Conservation (phyloP, 2,797 vertebrate genomes). For the Taeniopygia guttata region DNA sequence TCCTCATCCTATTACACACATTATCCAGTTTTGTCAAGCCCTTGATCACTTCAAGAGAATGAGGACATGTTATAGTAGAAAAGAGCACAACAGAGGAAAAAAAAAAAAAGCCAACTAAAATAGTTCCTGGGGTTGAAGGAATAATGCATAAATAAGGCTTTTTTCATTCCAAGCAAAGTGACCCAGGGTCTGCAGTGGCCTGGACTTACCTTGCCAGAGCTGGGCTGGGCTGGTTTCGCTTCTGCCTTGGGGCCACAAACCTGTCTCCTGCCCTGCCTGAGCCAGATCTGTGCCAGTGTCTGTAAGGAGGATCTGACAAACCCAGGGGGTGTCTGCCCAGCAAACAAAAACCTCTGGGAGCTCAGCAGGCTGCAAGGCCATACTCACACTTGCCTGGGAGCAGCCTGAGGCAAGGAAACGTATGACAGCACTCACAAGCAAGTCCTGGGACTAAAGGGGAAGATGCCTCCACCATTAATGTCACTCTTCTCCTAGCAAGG, state of each 20-base stretch:
- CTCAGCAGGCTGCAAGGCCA: background rate
- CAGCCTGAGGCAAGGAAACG: background rate
- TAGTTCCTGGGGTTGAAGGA: background rate
- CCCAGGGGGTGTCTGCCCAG: background rate
- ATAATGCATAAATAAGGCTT: background rate
- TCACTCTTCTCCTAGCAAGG: background rate
- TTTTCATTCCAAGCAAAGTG: background rate
- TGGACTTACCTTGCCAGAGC: too few relatives aligned
- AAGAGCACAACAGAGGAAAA: background rate
- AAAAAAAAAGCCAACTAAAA: too few relatives aligned
- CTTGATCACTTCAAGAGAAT: background rate
- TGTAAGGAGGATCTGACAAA: background rate
- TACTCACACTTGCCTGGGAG: accelerated
- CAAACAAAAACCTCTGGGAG: background rate
- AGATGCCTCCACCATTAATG: background rate
- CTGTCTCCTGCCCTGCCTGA: background rate
- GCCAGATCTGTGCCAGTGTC: background rate
- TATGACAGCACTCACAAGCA: background rate
- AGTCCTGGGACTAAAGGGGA: background rate
- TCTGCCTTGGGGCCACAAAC: accelerated
- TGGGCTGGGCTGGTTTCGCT: background rate
- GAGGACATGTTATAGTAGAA: background rate
- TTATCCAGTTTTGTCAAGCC: background rate
- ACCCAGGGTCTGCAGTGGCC: accelerated
- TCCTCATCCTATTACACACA: background rate